Evolutionary conservation across 2,888 invertebrate genomes (phyloP).

Genomic region (Marronus borbonicus): DNA sequence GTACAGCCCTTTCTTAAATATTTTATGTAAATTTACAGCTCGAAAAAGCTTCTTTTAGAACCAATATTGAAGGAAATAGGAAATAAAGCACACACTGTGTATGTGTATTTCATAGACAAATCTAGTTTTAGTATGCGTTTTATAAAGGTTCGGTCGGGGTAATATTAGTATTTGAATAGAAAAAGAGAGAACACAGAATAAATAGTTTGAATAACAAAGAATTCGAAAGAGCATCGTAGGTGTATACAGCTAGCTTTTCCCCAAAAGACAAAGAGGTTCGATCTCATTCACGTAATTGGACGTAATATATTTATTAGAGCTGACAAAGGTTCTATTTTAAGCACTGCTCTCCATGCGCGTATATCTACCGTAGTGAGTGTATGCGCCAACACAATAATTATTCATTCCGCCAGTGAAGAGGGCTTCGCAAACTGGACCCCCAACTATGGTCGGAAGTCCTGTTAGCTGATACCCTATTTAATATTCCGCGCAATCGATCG

Average conservation of each 20-base stretch:
- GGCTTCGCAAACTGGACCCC: neutral
- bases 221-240: no score
- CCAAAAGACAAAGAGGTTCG: neutral
- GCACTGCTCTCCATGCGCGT: neutral
- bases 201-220: no score
- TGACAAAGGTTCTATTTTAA: constrained; percentile 16
- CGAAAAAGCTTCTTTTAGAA: no score
- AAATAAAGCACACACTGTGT: no score
- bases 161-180: no score
- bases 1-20: no score
- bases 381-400: neutral
- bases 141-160: no score
- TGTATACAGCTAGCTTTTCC: neutral
- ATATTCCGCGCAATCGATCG: neutral
- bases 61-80: no score
- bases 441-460: neutral
- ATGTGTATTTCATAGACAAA: no score
- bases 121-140: no score
- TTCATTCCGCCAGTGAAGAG: neutral
- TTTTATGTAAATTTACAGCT: no score
- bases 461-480: neutral
- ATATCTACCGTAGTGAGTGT: neutral
- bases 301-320: constrained; percentile 4
- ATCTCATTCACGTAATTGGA: constrained; percentile 8
- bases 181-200: no score